phyloP scores from a whole-genome alignment of 2,888 invertebrate species.

The Metallyticus violacea region DNA sequence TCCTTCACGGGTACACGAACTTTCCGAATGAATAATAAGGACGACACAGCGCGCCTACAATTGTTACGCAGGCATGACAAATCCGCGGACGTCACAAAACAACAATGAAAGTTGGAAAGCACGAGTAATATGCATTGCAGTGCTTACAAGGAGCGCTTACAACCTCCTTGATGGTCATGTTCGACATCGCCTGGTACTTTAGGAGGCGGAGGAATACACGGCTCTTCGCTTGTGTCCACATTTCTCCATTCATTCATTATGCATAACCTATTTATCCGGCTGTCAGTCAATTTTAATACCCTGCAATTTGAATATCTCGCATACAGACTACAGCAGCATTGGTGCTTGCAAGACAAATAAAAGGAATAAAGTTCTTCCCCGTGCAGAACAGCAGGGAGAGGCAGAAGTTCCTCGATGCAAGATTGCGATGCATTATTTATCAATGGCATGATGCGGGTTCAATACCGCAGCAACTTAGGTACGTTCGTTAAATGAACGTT shows the following conservation, averaged over 20 bases:
- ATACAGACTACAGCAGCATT: neutral
- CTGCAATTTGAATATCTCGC: neutral
- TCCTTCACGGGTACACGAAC: neutral
- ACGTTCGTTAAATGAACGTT: no score
- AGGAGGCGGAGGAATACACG: neutral
- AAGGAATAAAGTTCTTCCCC: neutral
- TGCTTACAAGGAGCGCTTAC: neutral
- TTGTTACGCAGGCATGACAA: neutral
- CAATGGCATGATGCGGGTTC: neutral
- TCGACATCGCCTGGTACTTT: neutral
- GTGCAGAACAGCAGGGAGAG: neutral
- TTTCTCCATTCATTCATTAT: neutral
- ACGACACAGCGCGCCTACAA: no score
- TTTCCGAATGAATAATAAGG: neutral
- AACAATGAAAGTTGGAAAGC: neutral
- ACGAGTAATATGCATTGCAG: neutral
- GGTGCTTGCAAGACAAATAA: neutral
- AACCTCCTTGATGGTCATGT: neutral
- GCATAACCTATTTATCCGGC: neutral
- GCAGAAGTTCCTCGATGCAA: neutral
- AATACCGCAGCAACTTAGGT: neutral
- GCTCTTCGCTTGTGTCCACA: neutral
- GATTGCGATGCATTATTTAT: neutral
- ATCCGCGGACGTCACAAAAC: neutral
- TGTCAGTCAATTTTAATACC: neutral